These are phyloP conservation scores for Thomomys bottae DNA, from an alignment of 2,113 vertebrate genomes.

Conservation along the genomic window DNA sequence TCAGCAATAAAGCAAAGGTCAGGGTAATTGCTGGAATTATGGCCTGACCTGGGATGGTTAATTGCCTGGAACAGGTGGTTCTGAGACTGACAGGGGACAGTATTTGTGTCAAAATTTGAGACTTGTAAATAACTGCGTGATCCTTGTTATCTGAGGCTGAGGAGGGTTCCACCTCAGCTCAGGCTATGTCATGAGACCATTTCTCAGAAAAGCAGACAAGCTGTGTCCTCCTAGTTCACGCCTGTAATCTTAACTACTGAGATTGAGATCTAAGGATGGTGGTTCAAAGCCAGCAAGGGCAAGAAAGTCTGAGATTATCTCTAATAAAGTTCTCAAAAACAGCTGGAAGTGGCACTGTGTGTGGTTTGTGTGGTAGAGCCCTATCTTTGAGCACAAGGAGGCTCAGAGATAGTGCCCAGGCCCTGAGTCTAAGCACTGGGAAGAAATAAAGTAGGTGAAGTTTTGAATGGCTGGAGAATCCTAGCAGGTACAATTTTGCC, in stretches of 20 bases:
- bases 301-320: too few species aligned
- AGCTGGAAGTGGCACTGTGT: too few species aligned
- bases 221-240: too few species aligned
- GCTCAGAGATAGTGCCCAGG: too few species aligned
- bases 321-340: too few species aligned
- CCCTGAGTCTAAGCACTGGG: too few species aligned
- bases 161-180: background rate
- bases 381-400: too few species aligned
- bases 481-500: background rate
- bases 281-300: too few species aligned
- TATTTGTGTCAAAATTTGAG: background rate
- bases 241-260: too few species aligned
- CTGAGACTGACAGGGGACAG: too few species aligned
- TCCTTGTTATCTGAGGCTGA: background rate
- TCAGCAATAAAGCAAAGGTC: conserved; percentile 56
- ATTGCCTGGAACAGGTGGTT: conserved; percentile 60
- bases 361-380: too few species aligned
- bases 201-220: background rate
- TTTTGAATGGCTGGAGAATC: background rate
- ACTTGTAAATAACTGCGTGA: background rate
- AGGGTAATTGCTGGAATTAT: conserved; percentile 3
- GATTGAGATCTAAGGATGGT: too few species aligned
- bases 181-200: background rate
- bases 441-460: background rate
- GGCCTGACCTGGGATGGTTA: conserved; percentile 66